These are phyloP conservation scores for Aromia moschata DNA, from an alignment of 2,888 invertebrate genomes.

Conservation along the genomic window DNA sequence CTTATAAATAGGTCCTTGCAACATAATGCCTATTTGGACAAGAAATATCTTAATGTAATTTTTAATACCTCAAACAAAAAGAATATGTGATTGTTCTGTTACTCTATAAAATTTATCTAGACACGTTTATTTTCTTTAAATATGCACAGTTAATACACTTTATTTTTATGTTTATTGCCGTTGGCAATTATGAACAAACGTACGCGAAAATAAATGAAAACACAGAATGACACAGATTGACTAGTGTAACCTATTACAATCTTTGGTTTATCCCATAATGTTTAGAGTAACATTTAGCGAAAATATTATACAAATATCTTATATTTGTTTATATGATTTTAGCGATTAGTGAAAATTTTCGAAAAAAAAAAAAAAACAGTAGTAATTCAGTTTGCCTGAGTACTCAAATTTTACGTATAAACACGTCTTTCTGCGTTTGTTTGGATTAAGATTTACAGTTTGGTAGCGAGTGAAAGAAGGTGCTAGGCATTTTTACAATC, in stretches of 20 bases:
- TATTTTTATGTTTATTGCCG: background rate
- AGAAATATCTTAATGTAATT: background rate
- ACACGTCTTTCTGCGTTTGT: conserved; percentile 5
- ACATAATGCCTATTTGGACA: too few species aligned
- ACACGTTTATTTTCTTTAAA: conserved; percentile 6
- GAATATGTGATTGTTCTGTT: background rate
- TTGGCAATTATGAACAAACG: background rate
- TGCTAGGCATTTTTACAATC: too few species aligned
- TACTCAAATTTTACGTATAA: conserved; percentile 7
- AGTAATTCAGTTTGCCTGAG: background rate
- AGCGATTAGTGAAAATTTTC: conserved; percentile 5
- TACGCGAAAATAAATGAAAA: too few species aligned
- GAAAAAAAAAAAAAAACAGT: background rate
- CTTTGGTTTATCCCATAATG: too few species aligned
- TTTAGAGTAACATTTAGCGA: conserved; percentile 14
- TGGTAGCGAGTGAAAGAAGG: too few species aligned
- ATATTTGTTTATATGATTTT: conserved; percentile 9
- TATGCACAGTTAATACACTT: conserved; percentile 2
- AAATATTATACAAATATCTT: conserved; percentile 8
- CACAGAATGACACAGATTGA: too few species aligned
- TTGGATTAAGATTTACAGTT: conserved; percentile 14
- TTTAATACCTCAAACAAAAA: conserved; percentile 7
- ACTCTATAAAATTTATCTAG: conserved; percentile 4
- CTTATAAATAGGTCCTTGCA: too few species aligned
- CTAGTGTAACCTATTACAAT: too few species aligned